phyloP scores from a whole-genome alignment of 2,797 vertebrate genomes.

The Coccyzus lansbergi region DNA sequence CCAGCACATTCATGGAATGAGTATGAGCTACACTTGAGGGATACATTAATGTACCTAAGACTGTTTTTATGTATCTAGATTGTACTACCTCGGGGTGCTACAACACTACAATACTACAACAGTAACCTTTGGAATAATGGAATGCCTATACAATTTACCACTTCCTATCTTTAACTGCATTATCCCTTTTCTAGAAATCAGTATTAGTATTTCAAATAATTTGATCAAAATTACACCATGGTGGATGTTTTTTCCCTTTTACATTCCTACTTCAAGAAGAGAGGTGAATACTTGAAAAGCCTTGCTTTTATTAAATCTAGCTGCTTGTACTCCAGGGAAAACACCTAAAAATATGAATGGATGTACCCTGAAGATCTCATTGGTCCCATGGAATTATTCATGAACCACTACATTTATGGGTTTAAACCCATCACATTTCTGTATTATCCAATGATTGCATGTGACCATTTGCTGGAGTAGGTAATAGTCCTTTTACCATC shows the following conservation, averaged over 20 bases:
- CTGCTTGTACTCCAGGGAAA: background rate
- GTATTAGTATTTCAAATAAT: background rate
- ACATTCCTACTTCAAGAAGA: background rate
- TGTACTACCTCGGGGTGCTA: background rate
- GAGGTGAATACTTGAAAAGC: background rate
- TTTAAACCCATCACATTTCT: background rate
- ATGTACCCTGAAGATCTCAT: background rate
- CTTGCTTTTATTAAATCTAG: background rate
- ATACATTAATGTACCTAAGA: background rate
- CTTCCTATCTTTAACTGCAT: background rate
- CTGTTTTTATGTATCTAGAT: background rate
- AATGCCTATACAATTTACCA: background rate
- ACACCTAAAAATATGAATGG: background rate
- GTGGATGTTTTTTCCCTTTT: accelerated
- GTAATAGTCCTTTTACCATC: background rate
- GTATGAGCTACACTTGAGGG: background rate
- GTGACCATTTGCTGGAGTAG: background rate
- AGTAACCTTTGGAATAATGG: background rate
- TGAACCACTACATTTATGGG: background rate
- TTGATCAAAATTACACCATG: background rate
- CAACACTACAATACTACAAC: background rate
- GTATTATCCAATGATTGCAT: background rate
- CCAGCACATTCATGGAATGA: background rate
- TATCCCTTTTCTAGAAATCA: background rate
- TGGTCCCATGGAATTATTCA: background rate